Base-by-base conservation (phyloP, 1,140 invertebrate species). In the Heterodera schachtii region DNA sequence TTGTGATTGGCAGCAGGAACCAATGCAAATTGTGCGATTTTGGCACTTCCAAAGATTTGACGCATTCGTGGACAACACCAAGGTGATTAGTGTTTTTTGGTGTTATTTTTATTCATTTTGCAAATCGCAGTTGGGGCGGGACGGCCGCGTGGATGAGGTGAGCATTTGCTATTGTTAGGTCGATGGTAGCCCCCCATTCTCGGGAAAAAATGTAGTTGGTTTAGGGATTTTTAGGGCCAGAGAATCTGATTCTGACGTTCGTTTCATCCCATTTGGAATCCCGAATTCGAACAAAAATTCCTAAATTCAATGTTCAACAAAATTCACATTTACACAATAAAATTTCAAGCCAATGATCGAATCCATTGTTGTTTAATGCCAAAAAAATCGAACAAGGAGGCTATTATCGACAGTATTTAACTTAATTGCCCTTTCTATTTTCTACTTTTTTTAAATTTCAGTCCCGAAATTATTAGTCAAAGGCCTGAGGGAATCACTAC, bases 61-160 rank as follows among this genome's bases (percentile, higher is more conserved):
- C 87, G 44, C 86, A 87, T 78, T 89, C 87, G 43, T 83, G 76
- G 41, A 88, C 87, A 52, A 74, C 76, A 43, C 87, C 87, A 5
- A 64, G 57, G 57, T 52, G 2, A 52, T 52, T 11, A 52, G 13
- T 64, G 11, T 19, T 19, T 16, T 60, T 4, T 9, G 8, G 3
- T 16, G 13, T 19, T 4, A 11, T 64, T n/a, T 64, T 60, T 19
- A 1, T 60, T 64, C 19, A 5, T 64, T n/a, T 13, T 64, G 31
- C 31, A 31, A 31, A 31, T 64, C 19, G 19, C 13, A 84, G 86
- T 11, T 88, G 87, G 83, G 87, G 84, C n/a, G 87, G 87, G 60
- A 88, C 87, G 11, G 87, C 87, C 41, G 87, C 87, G 7, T 87
- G 87, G 87, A 87, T 87, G 87, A 89, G 86, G 76, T 86, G 43